Percentiles rank a stretch among this genome's conserved stretches.
Evolutionary conservation across 2,888 invertebrate species (phyloP).

Genomic region (Drosophila colorata): DNA sequence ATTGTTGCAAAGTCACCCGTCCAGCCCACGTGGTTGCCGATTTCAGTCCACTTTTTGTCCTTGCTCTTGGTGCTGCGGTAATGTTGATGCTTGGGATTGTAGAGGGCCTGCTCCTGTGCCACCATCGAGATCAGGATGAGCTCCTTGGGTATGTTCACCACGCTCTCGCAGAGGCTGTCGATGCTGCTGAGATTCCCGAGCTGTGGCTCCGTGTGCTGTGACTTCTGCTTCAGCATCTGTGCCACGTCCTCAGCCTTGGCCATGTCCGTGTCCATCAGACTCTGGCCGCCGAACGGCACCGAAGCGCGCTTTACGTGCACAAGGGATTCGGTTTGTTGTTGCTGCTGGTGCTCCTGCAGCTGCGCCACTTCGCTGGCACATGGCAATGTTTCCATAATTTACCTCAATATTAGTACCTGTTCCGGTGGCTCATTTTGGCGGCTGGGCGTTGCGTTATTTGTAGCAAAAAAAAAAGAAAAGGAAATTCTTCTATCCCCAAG

Average conservation of each 20-base stretch:
- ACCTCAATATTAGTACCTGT: constrained; percentile 10
- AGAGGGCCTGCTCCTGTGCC: constrained; percentile 80
- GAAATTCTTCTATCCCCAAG: constrained; percentile 22
- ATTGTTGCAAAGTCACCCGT: constrained; percentile 65
- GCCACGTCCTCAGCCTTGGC: constrained; percentile 28
- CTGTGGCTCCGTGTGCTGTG: constrained; percentile 43
- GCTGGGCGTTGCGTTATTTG: constrained; percentile 25
- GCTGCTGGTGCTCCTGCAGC: constrained; percentile 42
- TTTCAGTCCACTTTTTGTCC: constrained; percentile 81
- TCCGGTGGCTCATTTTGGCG: constrained; percentile 42
- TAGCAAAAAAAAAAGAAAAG: constrained; percentile 36
- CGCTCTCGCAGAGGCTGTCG: constrained; percentile 62
- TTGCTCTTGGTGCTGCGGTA: constrained; percentile 81
- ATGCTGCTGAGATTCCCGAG: constrained; percentile 69
- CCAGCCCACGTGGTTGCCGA: constrained; percentile 80
- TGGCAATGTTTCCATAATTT: constrained; percentile 59
- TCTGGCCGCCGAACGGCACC: constrained; percentile 37
- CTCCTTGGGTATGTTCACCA: constrained; percentile 76
- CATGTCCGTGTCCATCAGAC: constrained; percentile 38
- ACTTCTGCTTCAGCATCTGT: constrained; percentile 46
- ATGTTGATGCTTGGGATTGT: constrained; percentile 82
- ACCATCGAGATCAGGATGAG: constrained; percentile 80
- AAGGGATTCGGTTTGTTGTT: constrained; percentile 32
- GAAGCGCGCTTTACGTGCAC: constrained; percentile 49
- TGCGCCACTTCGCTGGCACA: constrained; percentile 47